Base-by-base conservation (phyloP, 1,140 invertebrate genomes). In the Nilaparvata lugens region DNA sequence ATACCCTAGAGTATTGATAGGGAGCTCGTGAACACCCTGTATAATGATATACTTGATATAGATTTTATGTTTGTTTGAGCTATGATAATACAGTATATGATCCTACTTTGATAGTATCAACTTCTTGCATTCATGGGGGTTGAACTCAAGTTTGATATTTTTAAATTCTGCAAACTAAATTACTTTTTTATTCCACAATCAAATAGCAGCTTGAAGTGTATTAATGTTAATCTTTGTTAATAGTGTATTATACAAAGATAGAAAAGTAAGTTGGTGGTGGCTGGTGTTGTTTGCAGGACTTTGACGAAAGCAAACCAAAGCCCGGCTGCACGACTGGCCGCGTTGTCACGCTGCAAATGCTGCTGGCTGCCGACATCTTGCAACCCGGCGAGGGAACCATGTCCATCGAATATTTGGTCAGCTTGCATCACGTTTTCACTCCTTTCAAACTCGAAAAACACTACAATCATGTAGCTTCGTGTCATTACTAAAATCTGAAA, bases 381-480 rank as follows among this genome's bases (percentile, higher is more conserved):
- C 80, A 89, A 68, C 84, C 90, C 35, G 90, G 90, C 9, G 81
- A 83, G 70, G 87, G 85, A 43, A 78, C 84, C 51, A 86, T 95
- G 83, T 88, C 89, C 23, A 88, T 94, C 65, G 91, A 93, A 73
- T 94, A 93, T 77, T 78, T 93, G 79, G 89, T 91, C 76, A 72
- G 70, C 52, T 35, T 52, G 13, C 31, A 11, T 35, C 31, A 35
- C 31, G 7, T 35, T 35, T 9, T 11, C 31, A 6, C 13, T 35
- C 13, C 3, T 35, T 35, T 6, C 13, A 6, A 35, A 11, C 3
- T 11, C 2, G 31, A 11, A 35, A 35, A 6, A 35, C 25, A 35
- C 7, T 35, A 35, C 4, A 35, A 9, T 2, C 31, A 35, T 35
- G 13, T 35, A 6, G 13, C 3, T 35, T 1, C 31, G 13, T 7